phyloP scores from a whole-genome alignment of 1,140 invertebrate species.

The Apis laboriosa region DNA sequence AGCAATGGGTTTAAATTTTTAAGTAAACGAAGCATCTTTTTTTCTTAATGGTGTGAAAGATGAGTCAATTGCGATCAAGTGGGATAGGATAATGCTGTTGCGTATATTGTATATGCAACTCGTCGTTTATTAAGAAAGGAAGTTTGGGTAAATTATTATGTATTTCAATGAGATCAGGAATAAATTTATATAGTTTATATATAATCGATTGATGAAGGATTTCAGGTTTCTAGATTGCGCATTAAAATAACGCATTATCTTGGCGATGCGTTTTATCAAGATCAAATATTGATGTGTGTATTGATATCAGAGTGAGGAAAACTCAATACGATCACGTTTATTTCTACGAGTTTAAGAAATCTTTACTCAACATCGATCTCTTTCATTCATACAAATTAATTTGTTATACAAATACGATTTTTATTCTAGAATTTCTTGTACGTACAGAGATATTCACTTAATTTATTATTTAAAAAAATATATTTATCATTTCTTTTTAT shows the following conservation, averaged over 20 bases:
- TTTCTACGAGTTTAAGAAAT: conserved; percentile 3
- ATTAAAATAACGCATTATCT: conserved; percentile 50
- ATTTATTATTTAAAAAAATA: neutral
- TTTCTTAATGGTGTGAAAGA: too few species aligned
- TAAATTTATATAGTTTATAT: neutral
- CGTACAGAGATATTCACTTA: neutral
- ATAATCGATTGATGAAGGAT: neutral
- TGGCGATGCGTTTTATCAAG: conserved; percentile 49
- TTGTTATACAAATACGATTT: neutral
- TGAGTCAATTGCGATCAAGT: too few species aligned
- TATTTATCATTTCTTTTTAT: too few species aligned
- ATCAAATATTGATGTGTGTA: conserved; percentile 58
- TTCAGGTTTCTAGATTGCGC: conserved; percentile 13
- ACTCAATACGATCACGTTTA: neutral
- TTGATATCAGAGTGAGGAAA: conserved; percentile 3
- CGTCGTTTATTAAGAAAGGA: too few species aligned
- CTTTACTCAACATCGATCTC: neutral
- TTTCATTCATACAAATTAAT: neutral
- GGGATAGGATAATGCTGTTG: too few species aligned
- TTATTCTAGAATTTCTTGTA: neutral
- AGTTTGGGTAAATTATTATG: neutral
- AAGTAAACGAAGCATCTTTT: too few species aligned
- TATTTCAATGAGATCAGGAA: neutral
- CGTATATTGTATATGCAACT: too few species aligned
- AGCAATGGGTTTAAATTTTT: too few species aligned